phyloP scores from a whole-genome alignment of 2,113 vertebrate genomes.

The Myxocyprinus asiaticus region DNA sequence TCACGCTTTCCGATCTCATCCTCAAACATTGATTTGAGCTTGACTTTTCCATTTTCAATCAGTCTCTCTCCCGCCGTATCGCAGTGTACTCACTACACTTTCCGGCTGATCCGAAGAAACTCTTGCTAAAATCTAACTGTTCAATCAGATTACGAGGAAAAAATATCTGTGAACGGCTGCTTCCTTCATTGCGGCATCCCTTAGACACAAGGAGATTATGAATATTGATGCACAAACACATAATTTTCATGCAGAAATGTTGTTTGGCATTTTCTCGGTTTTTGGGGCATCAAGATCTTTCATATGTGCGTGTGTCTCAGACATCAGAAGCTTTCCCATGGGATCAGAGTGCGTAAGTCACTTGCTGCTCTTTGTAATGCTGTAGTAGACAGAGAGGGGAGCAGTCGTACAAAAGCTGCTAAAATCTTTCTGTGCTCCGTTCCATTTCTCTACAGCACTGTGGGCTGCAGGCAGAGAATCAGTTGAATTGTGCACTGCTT shows the following conservation, averaged over 20 bases:
- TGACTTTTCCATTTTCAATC: conserved; percentile 36
- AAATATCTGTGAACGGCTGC: conserved; percentile 14
- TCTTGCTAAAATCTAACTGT: conserved; percentile 12
- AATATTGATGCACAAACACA: conserved; percentile 31
- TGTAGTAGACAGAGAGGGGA: conserved; percentile 3
- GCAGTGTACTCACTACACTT: not conserved
- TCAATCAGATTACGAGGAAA: conserved; percentile 32
- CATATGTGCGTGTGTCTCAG: conserved; percentile 21
- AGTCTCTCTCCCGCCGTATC: not conserved
- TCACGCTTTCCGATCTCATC: conserved; percentile 4
- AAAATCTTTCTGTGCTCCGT: conserved; percentile 32
- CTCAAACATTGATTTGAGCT: conserved; percentile 39
- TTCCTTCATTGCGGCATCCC: conserved; percentile 15
- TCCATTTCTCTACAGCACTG: too few relatives aligned
- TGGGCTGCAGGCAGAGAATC: not conserved
- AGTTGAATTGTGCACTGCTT: conserved; percentile 32
- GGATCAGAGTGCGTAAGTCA: conserved; percentile 57
- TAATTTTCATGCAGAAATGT: conserved; percentile 6
- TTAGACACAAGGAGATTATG: conserved; percentile 4
- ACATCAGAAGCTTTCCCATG: conserved; percentile 53
- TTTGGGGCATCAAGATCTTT: conserved; percentile 28
- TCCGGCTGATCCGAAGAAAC: not conserved
- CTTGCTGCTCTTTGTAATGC: conserved; percentile 46
- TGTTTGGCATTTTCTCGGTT: not conserved
- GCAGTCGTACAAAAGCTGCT: conserved; percentile 40